A percentile compares a stretch with the other conserved stretches of the same genome.
Evolutionary conservation across 1,140 invertebrate species (phyloP).

Genomic region (Drosophila punjabiensis): DNA sequence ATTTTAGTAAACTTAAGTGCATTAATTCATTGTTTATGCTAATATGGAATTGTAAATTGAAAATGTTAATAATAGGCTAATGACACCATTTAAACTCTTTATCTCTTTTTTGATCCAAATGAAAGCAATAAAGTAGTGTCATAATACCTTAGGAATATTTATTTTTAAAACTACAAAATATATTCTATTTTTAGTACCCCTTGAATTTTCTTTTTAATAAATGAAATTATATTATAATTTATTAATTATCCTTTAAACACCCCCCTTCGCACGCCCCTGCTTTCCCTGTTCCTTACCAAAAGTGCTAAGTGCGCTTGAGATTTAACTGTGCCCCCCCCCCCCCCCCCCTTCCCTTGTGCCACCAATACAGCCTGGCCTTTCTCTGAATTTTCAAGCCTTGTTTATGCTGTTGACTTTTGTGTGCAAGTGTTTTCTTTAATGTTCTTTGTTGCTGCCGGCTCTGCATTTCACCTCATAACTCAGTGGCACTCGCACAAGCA

Average conservation of each 20-base stretch:
- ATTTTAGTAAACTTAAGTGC: no score
- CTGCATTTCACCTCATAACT: constrained; percentile 40
- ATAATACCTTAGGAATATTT: not conserved
- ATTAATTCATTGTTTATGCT: no score
- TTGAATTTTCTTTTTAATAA: not conserved
- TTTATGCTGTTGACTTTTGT: constrained; percentile 74
- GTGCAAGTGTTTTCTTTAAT: constrained; percentile 64
- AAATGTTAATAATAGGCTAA: no score
- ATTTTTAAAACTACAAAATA: not conserved
- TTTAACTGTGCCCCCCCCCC: constrained; percentile 31
- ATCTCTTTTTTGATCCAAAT: no score
- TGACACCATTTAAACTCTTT: no score
- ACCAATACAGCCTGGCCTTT: not conserved
- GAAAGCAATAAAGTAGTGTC: not conserved
- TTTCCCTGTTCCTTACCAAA: constrained; percentile 4
- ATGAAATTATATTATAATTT: not conserved
- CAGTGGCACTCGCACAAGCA: constrained; percentile 5
- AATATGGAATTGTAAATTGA: no score
- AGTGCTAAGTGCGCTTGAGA: constrained; percentile 72
- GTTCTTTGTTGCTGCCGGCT: constrained; percentile 22
- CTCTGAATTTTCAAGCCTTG: constrained; percentile 51
- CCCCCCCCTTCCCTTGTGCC: constrained; percentile 1
- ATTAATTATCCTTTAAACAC: not conserved
- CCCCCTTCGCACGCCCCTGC: not conserved
- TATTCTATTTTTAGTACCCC: fast-evolving